Evolutionary conservation across 2,797 vertebrate species (phyloP).

Genomic region (Pseudochaenichthys georgianus): DNA sequence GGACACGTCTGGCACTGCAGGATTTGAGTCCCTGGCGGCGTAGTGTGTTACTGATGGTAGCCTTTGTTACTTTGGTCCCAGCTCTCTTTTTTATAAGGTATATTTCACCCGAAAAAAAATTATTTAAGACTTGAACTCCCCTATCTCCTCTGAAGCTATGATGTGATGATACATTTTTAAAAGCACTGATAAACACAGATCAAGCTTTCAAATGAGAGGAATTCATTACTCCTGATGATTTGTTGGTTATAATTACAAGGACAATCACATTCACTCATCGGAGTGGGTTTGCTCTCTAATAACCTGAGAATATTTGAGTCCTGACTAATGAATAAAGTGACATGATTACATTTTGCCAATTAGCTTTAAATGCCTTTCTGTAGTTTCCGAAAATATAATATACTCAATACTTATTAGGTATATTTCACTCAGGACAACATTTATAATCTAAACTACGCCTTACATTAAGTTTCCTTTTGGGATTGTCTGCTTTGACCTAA

Average conservation of each 20-base stretch:
- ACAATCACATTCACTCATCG: slow-evolving; percentile 31
- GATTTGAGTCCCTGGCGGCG: no score
- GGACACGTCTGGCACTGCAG: no score
- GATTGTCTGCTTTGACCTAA: not conserved
- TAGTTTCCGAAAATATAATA: not conserved
- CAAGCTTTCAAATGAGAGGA: slow-evolving; percentile 28
- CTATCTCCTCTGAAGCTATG: no score
- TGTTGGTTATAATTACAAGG: slow-evolving; percentile 42
- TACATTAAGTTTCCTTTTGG: not conserved
- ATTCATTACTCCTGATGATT: slow-evolving; percentile 46
- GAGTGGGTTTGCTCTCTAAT: slow-evolving; percentile 26
- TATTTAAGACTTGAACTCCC: no score
- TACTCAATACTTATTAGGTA: not conserved
- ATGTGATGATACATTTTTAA: no score
- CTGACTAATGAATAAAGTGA: not conserved
- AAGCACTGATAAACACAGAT: no score
- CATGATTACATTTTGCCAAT: slow-evolving; percentile 4
- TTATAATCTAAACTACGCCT: not conserved
- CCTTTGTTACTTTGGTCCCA: no score
- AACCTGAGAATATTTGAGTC: slow-evolving; percentile 3
- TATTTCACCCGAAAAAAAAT: no score
- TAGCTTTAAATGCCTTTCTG: not conserved
- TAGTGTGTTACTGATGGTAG: no score
- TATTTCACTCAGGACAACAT: not conserved
- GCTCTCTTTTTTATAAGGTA: no score